Conservation (phyloP, 2,113 vertebrate genomes). For the pig (Sus scrofa) region DNA sequence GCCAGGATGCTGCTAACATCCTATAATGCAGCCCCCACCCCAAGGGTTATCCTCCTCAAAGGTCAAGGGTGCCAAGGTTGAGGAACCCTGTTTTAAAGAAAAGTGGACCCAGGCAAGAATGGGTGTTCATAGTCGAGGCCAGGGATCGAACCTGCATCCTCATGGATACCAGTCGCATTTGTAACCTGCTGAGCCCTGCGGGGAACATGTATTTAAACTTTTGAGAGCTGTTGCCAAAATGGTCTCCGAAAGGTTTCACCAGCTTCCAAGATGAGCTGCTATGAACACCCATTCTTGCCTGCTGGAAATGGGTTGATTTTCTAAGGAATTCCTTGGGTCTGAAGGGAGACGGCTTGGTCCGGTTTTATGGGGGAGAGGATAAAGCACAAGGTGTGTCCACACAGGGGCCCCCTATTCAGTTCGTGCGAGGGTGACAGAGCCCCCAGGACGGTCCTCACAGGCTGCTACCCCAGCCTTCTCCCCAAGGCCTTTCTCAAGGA, state of each 20-base stretch:
- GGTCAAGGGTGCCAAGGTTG: neutral
- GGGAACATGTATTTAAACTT: fast-evolving
- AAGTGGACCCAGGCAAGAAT: no score
- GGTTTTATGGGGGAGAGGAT: neutral
- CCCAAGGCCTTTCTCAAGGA: neutral
- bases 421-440: neutral
- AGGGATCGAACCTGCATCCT: no score
- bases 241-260: neutral
- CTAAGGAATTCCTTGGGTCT: neutral
- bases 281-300: neutral
- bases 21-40: fast-evolving
- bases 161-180: no score
- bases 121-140: no score
- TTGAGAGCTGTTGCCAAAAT: neutral
- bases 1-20: neutral
- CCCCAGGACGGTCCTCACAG: neutral
- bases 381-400: neutral
- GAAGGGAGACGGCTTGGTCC: neutral
- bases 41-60: neutral
- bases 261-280: neutral
- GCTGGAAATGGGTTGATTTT: neutral
- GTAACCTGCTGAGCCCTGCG: neutral
- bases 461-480: neutral
- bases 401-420: neutral
- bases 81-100: neutral